phyloP scores from a whole-genome alignment of 1,140 invertebrate genomes.

The Sycophila sp. region DNA sequence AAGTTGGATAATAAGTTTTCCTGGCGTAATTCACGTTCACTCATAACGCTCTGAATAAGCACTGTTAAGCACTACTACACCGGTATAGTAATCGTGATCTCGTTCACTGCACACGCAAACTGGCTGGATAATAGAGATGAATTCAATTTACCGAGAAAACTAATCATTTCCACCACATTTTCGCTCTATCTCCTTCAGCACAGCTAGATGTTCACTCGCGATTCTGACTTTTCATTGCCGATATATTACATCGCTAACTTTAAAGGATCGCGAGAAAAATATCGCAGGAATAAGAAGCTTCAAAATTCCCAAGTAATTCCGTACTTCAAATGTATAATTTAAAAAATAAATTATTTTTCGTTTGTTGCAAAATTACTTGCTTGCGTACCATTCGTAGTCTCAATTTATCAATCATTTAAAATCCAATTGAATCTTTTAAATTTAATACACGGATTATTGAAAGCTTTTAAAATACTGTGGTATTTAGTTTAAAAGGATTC shows the following conservation, averaged over 20 bases:
- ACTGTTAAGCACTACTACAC: background rate
- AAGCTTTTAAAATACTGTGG: too few species aligned
- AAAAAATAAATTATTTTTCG: too few species aligned
- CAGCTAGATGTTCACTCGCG: background rate
- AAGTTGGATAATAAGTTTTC: background rate
- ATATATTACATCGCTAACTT: constrained; percentile 6
- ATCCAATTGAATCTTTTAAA: too few species aligned
- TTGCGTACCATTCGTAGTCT: too few species aligned
- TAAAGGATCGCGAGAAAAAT: too few species aligned
- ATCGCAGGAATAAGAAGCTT: too few species aligned
- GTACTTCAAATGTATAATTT: too few species aligned
- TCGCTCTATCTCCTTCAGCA: background rate
- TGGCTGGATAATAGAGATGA: constrained; percentile 22
- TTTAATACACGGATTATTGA: too few species aligned
- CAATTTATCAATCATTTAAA: too few species aligned
- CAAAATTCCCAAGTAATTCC: too few species aligned
- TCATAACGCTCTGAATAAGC: constrained; percentile 11
- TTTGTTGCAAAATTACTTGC: too few species aligned
- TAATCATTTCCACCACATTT: constrained; percentile 35
- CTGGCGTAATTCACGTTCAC: background rate
- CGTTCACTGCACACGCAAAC: constrained; percentile 22
- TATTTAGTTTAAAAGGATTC: too few species aligned
- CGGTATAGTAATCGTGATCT: constrained; percentile 10
- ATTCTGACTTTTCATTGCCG: constrained; percentile 1
- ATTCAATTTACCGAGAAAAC: constrained; percentile 36